Base-by-base conservation (phyloP, 2,797 vertebrate species). In the Lepus oiostolus region DNA sequence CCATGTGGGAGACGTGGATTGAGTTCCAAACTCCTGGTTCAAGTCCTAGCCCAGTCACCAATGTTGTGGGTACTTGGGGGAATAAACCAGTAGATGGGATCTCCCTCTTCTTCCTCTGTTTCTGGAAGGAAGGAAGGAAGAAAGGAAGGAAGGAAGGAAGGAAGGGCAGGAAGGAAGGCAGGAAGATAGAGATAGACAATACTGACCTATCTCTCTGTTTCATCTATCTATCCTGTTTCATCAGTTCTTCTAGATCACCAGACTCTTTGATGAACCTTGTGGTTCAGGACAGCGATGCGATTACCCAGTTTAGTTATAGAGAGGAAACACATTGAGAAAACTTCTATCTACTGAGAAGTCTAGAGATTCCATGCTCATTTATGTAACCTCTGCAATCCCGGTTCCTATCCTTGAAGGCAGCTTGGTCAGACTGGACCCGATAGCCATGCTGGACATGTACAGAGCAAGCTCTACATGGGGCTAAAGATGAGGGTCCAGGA, bases 401-500 rank as follows among this genome's bases (percentile, higher is more conserved):
- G 4, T 21, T 30, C 28, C 42, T 38, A 14, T 26, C 22, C 50
- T 30, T 47, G 47, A 24, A 70, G 22, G 28, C 2, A 21, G 21
- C 50, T 63, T 67, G 47, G 21, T 85, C 83, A 52, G 1, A 42
- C 42, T 32, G 60, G 13, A 42, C 30, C 81, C 76, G 58, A 58
- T 19, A 26, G n/a, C 32, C 21, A 19, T 2, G 0, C 30, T 17
- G 86, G 17, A 35, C 58, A 19, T 19, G 12, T 26, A 5, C 7
- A 1, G 1, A 70, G 26, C 38, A 35, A 22, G 12, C 38, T 58
- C 32, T 2, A 4, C 0, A 5, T 26, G 19, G 26, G 12, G 3
- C 54, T 22, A 14, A 5, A 12, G 9, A 13, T 0, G 0, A 22
- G 16, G 38, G 10, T 8, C 22, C 30, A 47, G 42, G 30, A 54